Conservation (phyloP, 1,140 invertebrate species). For the Papilio machaon region DNA sequence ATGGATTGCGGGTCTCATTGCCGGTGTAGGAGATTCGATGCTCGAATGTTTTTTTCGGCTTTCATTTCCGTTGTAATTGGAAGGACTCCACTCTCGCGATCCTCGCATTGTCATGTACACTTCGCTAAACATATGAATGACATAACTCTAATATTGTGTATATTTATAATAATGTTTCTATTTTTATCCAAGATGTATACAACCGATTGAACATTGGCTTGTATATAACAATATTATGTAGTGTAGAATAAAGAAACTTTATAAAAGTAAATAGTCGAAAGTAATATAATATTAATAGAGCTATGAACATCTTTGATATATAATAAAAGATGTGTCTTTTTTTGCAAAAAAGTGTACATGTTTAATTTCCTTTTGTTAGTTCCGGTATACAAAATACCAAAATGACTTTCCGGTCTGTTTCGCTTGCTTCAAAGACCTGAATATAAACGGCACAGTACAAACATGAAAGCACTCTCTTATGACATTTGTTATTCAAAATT, state of each 20-base stretch:
- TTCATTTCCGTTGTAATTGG: constrained; percentile 31
- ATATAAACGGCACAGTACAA: background rate
- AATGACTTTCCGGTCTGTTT: constrained; percentile 14
- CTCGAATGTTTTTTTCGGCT: constrained; percentile 21
- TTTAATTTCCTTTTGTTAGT: constrained; percentile 17
- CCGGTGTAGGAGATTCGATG: constrained; percentile 9
- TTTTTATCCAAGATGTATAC: background rate
- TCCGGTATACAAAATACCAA: constrained; percentile 4
- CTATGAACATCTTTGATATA: background rate
- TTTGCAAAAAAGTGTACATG: background rate
- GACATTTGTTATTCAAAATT: constrained; percentile 12
- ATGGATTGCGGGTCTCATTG: constrained; percentile 24
- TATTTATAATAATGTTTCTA: background rate
- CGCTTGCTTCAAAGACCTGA: constrained; percentile 1
- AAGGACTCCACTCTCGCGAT: background rate
- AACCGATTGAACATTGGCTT: no score
- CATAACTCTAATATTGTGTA: background rate
- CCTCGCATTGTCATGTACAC: background rate
- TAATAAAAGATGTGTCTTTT: background rate
- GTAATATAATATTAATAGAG: background rate
- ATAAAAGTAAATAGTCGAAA: background rate
- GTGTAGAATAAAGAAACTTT: background rate
- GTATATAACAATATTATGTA: no score
- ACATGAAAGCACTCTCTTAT: background rate
- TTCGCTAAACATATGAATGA: constrained; percentile 1